A percentile compares a stretch with the other conserved stretches of the same genome.
Conservation (phyloP, 1,140 invertebrate species). For the Drosophila rhopaloa region DNA sequence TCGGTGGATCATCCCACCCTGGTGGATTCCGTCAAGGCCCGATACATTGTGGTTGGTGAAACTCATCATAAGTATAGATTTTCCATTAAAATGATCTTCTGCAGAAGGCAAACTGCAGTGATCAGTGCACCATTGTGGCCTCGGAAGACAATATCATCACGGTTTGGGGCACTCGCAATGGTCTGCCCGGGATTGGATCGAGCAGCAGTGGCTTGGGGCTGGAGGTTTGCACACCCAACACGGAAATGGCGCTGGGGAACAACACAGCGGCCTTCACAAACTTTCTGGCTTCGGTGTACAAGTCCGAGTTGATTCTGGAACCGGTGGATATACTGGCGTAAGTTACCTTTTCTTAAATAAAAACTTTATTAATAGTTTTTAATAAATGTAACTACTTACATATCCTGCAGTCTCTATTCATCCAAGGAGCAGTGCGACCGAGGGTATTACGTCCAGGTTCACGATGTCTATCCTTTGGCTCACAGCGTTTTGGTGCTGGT, state of each 20-base stretch:
- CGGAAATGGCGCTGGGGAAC: slow-evolving; percentile 72
- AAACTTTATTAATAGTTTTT: too few relatives aligned
- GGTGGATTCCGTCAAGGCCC: slow-evolving; percentile 86
- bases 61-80: not conserved
- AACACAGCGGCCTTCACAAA: slow-evolving; percentile 83
- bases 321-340: slow-evolving; percentile 86
- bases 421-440: slow-evolving; percentile 86
- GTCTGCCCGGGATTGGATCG: slow-evolving; percentile 75
- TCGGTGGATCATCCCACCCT: slow-evolving; percentile 84
- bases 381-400: not conserved
- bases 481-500: slow-evolving; percentile 88
- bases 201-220: slow-evolving; percentile 58
- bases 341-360: slow-evolving; percentile 46
- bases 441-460: slow-evolving; percentile 86
- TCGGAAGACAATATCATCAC: slow-evolving; percentile 89
- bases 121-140: slow-evolving; percentile 88
- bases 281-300: slow-evolving; percentile 84
- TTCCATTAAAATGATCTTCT: not conserved
- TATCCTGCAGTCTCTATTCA: slow-evolving; percentile 85
- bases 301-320: slow-evolving; percentile 85
- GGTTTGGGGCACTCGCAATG: slow-evolving; percentile 88
- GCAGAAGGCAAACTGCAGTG: slow-evolving; percentile 86
- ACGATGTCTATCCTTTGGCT: slow-evolving; percentile 86
- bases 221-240: slow-evolving; percentile 59
- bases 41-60: slow-evolving; percentile 85